Percentiles rank a stretch among this genome's conserved stretches.
These are phyloP conservation scores for Leuciscus idus DNA, from an alignment of 2,113 vertebrate genomes.

Conservation along the genomic window DNA sequence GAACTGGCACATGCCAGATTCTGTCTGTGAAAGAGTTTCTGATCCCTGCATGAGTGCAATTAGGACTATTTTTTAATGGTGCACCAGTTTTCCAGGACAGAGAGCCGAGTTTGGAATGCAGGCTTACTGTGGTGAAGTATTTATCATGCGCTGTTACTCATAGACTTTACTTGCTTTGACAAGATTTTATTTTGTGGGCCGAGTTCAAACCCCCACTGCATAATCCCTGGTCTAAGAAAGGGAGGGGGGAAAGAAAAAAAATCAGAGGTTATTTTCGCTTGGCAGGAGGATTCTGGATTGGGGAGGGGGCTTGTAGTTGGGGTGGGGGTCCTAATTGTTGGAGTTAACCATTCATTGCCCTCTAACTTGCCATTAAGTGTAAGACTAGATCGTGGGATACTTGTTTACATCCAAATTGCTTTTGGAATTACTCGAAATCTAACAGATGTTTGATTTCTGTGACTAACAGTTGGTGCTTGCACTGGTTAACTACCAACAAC, in stretches of 20 bases:
- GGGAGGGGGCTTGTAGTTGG: not conserved
- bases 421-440: not conserved
- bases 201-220: constrained; percentile 60
- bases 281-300: constrained; percentile 58
- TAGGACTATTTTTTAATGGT: constrained; percentile 65
- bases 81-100: constrained; percentile 43
- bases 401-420: constrained; percentile 16
- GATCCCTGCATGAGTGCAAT: constrained; percentile 68
- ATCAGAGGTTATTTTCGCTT: constrained; percentile 70
- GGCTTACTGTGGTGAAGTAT: constrained; percentile 61
- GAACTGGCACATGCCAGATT: constrained; percentile 40
- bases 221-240: constrained; percentile 74
- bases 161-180: constrained; percentile 73
- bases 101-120: constrained; percentile 59
- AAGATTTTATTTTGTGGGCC: constrained; percentile 71
- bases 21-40: constrained; percentile 47
- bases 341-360: constrained; percentile 63
- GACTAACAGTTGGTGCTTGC: constrained; percentile 17
- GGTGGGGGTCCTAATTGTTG: constrained; percentile 8
- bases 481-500: constrained; percentile 16
- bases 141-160: constrained; percentile 67
- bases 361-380: constrained; percentile 24
- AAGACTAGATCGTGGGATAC: not conserved
- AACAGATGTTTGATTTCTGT: not conserved
- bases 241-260: constrained; percentile 64